Evolutionary conservation across 2,113 vertebrate genomes (phyloP).

Genomic region (Pollimyrus isidori): DNA sequence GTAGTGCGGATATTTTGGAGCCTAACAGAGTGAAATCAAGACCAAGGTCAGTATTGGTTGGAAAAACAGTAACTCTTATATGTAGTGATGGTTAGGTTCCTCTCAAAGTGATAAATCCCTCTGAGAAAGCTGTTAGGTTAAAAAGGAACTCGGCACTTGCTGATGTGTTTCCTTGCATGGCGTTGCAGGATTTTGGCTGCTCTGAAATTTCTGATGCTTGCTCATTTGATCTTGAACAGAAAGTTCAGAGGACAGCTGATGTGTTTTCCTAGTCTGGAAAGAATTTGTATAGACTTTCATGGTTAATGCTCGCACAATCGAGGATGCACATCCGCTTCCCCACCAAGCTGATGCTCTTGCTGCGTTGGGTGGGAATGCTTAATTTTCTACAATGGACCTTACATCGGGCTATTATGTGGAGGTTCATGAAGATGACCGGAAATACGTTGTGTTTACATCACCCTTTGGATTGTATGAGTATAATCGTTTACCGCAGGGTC

Average conservation of each 20-base stretch:
- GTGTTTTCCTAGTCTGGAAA: too few species aligned
- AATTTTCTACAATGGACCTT: slow-evolving; percentile 6
- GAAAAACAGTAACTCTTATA: slow-evolving; percentile 2
- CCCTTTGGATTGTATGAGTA: not conserved
- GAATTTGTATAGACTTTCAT: too few species aligned
- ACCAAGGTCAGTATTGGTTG: slow-evolving; percentile 6
- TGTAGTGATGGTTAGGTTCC: not conserved
- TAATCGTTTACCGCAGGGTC: not conserved
- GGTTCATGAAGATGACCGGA: too few species aligned
- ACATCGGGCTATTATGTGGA: not conserved
- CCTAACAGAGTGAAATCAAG: not conserved
- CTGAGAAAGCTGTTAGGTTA: too few species aligned
- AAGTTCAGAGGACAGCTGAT: too few species aligned
- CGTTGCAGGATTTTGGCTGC: not conserved
- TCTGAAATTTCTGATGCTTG: not conserved
- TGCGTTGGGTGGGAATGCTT: slow-evolving; percentile 19
- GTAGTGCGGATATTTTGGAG: not conserved
- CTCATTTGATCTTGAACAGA: too few species aligned
- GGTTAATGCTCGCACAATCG: not conserved
- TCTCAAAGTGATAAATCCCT: not conserved
- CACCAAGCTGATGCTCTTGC: not conserved
- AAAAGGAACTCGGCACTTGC: not conserved
- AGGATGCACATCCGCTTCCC: not conserved
- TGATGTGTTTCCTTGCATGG: not conserved
- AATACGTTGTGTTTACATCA: not conserved